These are phyloP conservation scores for Drosophila willistoni DNA, from an alignment of 1,140 invertebrate species.

Conservation along the genomic window DNA sequence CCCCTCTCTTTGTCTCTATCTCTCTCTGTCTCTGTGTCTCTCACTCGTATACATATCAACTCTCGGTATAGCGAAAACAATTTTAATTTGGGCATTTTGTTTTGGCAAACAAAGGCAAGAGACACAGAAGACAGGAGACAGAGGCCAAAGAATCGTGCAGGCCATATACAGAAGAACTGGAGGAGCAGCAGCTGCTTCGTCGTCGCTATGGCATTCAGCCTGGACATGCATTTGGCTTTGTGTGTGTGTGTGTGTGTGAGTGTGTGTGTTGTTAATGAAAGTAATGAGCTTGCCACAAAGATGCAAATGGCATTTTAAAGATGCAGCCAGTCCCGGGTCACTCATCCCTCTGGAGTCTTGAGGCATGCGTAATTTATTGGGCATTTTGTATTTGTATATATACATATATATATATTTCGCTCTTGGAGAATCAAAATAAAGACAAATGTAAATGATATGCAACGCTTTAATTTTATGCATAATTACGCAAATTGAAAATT, in stretches of 20 bases:
- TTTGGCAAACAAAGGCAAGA: slow-evolving; percentile 75
- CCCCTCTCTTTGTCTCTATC: background rate
- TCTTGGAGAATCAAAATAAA: slow-evolving; percentile 53
- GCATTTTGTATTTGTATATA: slow-evolving; percentile 56
- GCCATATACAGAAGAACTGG: slow-evolving; percentile 65
- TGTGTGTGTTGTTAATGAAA: slow-evolving; percentile 79
- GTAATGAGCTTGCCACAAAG: slow-evolving; percentile 80
- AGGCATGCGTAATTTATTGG: slow-evolving; percentile 80
- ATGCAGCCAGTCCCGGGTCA: slow-evolving; percentile 73
- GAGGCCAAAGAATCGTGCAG: slow-evolving; percentile 63
- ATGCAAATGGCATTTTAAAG: slow-evolving; percentile 82
- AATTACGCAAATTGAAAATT: slow-evolving; percentile 81
- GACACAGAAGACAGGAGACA: slow-evolving; percentile 18
- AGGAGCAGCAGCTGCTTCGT: slow-evolving; percentile 25
- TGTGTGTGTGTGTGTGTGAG: background rate
- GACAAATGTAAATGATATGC: slow-evolving; percentile 71
- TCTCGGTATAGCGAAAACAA: slow-evolving; percentile 60
- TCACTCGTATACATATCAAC: slow-evolving; percentile 24
- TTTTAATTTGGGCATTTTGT: slow-evolving; percentile 82
- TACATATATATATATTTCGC: background rate
- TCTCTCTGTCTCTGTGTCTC: slow-evolving; percentile 18
- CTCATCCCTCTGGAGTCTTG: slow-evolving; percentile 18
- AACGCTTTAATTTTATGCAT: slow-evolving; percentile 82
- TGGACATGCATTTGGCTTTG: slow-evolving; percentile 3
- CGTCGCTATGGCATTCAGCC: slow-evolving; percentile 44